Percentiles rank a stretch among this genome's conserved stretches.
These are phyloP conservation scores for Podargus strigoides DNA, from an alignment of 2,797 vertebrate species.

Conservation along the genomic window DNA sequence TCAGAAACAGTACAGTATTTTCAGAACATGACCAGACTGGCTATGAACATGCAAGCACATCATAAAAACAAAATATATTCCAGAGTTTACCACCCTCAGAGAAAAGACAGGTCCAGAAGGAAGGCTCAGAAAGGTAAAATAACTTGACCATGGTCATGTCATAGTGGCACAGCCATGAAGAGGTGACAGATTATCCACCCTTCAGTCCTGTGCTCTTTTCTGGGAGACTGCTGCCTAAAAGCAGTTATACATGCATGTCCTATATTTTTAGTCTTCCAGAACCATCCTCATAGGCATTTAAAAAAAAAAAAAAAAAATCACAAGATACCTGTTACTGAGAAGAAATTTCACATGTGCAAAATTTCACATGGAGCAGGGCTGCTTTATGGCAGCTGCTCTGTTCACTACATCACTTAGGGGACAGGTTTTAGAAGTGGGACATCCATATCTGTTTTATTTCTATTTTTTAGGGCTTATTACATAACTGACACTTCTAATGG, in stretches of 20 bases:
- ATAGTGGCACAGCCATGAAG: background rate
- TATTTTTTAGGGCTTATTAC: background rate
- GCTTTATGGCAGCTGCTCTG: background rate
- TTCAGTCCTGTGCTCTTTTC: background rate
- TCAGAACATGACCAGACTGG: background rate
- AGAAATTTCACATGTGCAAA: background rate
- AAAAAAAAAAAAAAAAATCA: no score
- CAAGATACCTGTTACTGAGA: background rate
- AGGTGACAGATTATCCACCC: background rate
- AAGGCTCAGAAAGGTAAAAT: background rate
- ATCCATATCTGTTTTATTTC: background rate
- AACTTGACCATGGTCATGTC: background rate
- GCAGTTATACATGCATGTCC: fast-evolving
- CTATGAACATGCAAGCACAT: background rate
- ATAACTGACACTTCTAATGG: background rate
- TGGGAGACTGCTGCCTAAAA: background rate
- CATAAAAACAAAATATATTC: background rate
- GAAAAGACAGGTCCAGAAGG: background rate
- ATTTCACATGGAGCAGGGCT: background rate
- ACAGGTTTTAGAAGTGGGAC: background rate
- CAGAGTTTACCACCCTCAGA: background rate
- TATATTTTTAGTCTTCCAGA: background rate
- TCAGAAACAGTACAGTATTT: background rate
- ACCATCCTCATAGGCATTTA: background rate
- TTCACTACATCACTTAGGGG: background rate